Conservation (phyloP, 2,888 invertebrate genomes). For the Luperina testacea region DNA sequence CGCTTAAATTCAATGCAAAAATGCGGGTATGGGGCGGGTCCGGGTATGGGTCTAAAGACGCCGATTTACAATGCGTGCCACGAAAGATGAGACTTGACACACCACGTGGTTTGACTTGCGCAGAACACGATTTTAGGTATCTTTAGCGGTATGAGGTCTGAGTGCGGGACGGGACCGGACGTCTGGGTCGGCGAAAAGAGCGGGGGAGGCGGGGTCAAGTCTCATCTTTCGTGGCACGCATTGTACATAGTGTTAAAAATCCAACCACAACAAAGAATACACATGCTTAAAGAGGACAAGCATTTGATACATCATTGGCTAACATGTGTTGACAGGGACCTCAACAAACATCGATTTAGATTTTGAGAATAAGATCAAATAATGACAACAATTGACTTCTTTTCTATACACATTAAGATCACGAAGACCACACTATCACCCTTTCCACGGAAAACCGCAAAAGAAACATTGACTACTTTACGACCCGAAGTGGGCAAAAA, state of each 20-base stretch:
- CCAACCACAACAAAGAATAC: not conserved
- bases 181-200: too few relatives aligned
- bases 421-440: not conserved
- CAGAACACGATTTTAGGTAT: too few relatives aligned
- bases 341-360: conserved; percentile 24
- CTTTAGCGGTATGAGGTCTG: too few relatives aligned
- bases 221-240: too few relatives aligned
- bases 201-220: too few relatives aligned
- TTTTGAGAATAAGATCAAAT: conserved; percentile 24
- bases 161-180: too few relatives aligned
- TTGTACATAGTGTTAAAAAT: not conserved
- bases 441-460: conserved; percentile 45
- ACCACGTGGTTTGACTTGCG: too few relatives aligned
- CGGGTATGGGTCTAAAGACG: conserved; percentile 24
- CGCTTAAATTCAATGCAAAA: conserved; percentile 8
- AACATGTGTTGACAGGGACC: not conserved
- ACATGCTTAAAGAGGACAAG: not conserved
- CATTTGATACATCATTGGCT: not conserved
- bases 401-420: conserved; percentile 15
- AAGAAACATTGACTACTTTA: conserved; percentile 34
- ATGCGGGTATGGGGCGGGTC: conserved; percentile 40
- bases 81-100: too few relatives aligned
- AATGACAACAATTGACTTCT: conserved; percentile 33
- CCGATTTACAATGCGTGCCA: too few relatives aligned
- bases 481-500: conserved; percentile 34